Percentiles rank a stretch among this genome's conserved stretches.
phyloP scores from a whole-genome alignment of 2,797 vertebrate genomes.

The Diceros bicornis region DNA sequence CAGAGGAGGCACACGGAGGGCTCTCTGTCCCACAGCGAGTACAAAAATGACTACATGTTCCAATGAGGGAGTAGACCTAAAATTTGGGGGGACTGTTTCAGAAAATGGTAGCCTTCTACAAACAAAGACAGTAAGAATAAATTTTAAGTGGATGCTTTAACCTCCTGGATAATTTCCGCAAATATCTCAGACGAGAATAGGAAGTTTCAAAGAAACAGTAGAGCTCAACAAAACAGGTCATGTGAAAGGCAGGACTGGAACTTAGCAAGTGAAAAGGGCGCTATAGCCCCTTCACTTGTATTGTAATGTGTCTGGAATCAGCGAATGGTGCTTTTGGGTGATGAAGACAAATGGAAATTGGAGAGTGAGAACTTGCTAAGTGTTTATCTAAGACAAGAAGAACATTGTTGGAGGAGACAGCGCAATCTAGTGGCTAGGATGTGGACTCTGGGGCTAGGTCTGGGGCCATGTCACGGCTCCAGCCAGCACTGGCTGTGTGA shows the following conservation, averaged over 20 bases:
- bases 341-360: background rate
- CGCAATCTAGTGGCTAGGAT: background rate
- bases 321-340: background rate
- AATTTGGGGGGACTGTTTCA: background rate
- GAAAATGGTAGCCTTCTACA: constrained; percentile 9
- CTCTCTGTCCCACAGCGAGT: background rate
- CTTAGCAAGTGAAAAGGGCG: background rate
- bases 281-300: background rate
- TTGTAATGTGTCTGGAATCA: background rate
- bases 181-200: background rate
- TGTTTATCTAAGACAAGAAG: background rate
- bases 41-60: background rate
- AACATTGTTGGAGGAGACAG: background rate
- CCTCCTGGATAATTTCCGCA: background rate
- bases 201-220: background rate
- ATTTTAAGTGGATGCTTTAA: background rate
- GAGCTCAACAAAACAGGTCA: background rate
- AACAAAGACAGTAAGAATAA: constrained; percentile 2
- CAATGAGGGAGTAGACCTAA: background rate
- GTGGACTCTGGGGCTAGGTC: background rate
- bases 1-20: background rate
- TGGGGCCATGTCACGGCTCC: background rate
- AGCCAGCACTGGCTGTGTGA: background rate
- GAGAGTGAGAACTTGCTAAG: background rate
- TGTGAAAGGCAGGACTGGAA: background rate